These are phyloP conservation scores for Felis chaus DNA, from an alignment of 2,113 vertebrate species.

Conservation along the genomic window DNA sequence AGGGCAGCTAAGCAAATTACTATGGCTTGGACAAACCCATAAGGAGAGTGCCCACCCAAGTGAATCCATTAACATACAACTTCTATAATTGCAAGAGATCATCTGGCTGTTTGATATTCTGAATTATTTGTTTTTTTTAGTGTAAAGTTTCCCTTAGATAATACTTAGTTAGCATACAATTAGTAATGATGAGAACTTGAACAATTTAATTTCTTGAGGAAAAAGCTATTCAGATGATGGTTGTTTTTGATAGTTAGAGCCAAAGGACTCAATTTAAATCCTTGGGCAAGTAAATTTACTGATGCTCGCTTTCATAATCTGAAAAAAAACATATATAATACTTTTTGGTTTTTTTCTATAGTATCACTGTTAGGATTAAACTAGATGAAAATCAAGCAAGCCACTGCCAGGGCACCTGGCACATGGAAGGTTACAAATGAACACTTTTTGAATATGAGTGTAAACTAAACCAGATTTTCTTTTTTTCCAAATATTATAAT, in stretches of 20 bases:
- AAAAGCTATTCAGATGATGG: background rate
- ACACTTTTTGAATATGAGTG: background rate
- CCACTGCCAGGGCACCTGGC: background rate
- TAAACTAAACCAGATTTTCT: background rate
- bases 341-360: background rate
- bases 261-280: background rate
- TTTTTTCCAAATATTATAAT: background rate
- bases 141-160: background rate
- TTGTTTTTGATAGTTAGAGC: background rate
- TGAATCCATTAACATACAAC: background rate
- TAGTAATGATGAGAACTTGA: background rate
- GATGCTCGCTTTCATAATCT: background rate
- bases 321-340: background rate
- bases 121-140: conserved; percentile 27
- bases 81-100: background rate
- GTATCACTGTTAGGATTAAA: background rate
- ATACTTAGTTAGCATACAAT: background rate
- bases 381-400: background rate
- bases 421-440: background rate
- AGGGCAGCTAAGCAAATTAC: background rate
- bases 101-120: background rate
- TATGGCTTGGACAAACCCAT: background rate
- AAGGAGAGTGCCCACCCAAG: background rate
- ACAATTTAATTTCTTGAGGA: conserved; percentile 23
- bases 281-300: background rate